Conservation (phyloP, 2,797 vertebrate species). For the Dryobates pubescens region DNA sequence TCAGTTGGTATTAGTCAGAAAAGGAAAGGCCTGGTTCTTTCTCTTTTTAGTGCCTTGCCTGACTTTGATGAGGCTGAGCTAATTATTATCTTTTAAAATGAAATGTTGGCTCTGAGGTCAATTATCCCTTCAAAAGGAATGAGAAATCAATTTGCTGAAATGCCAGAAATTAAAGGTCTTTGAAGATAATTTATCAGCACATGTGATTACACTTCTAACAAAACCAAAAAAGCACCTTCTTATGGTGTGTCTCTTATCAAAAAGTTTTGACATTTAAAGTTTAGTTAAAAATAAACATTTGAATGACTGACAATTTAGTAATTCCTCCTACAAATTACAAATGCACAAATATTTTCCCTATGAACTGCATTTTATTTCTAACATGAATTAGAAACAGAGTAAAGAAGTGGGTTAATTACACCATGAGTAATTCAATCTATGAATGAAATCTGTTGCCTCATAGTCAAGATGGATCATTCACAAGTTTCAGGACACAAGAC, state of each 20-base stretch:
- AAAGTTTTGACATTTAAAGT: background rate
- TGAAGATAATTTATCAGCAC: slow-evolving; percentile 31
- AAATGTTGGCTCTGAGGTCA: slow-evolving; percentile 40
- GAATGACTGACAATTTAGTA: background rate
- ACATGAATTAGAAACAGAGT: slow-evolving; percentile 3
- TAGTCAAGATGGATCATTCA: slow-evolving; percentile 5
- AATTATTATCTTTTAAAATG: slow-evolving; percentile 20
- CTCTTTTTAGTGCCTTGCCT: background rate
- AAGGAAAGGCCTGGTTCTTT: background rate
- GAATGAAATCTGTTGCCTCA: background rate
- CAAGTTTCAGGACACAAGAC: background rate
- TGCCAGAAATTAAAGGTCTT: slow-evolving; percentile 33
- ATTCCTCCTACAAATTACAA: background rate
- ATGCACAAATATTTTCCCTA: background rate
- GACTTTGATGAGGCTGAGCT: slow-evolving; percentile 3
- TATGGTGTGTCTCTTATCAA: background rate
- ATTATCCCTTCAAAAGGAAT: slow-evolving; percentile 50
- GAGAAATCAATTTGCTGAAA: slow-evolving; percentile 58
- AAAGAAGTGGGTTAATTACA: slow-evolving; percentile 13
- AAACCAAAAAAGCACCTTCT: background rate
- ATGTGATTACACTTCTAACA: background rate
- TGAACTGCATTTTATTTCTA: background rate
- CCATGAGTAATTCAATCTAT: background rate
- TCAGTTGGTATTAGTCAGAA: accelerated
- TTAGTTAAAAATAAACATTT: background rate